phyloP scores from a whole-genome alignment of 2,888 invertebrate genomes.

The Tachina grossa region DNA sequence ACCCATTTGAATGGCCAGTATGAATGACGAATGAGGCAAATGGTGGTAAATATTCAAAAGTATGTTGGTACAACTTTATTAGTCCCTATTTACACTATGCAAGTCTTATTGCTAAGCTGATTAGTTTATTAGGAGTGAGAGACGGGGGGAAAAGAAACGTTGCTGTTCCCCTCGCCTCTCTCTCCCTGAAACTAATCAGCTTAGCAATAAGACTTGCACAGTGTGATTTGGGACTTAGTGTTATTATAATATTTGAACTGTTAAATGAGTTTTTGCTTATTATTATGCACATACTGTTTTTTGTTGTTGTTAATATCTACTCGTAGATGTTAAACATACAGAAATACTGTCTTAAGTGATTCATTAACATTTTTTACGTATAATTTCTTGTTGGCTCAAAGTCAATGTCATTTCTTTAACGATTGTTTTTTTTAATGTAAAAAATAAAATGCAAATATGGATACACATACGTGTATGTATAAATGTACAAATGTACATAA shows the following conservation, averaged over 20 bases:
- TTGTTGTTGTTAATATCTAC: not conserved
- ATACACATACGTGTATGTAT: not conserved
- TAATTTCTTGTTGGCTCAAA: constrained; percentile 48
- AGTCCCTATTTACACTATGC: too few relatives aligned
- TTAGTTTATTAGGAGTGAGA: too few relatives aligned
- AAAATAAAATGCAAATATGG: constrained; percentile 18
- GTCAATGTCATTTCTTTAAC: constrained; percentile 65
- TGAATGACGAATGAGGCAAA: not conserved
- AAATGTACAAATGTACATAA: not conserved
- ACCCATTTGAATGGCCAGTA: not conserved
- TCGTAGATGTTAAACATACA: not conserved
- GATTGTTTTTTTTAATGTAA: constrained; percentile 3
- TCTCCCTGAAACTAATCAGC: too few relatives aligned
- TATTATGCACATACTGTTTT: not conserved
- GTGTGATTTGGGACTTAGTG: too few relatives aligned
- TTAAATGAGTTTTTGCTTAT: not conserved
- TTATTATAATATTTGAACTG: constrained; percentile 22
- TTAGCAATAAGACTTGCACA: too few relatives aligned
- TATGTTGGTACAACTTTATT: not conserved
- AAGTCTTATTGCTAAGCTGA: too few relatives aligned
- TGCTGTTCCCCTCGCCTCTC: too few relatives aligned
- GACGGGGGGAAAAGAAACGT: too few relatives aligned
- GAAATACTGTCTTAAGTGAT: not conserved
- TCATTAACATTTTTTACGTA: constrained; percentile 38
- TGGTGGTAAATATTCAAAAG: not conserved